phyloP scores from a whole-genome alignment of 53 echinoderm and acorn worm species.

The Apostichopus leukothele region DNA sequence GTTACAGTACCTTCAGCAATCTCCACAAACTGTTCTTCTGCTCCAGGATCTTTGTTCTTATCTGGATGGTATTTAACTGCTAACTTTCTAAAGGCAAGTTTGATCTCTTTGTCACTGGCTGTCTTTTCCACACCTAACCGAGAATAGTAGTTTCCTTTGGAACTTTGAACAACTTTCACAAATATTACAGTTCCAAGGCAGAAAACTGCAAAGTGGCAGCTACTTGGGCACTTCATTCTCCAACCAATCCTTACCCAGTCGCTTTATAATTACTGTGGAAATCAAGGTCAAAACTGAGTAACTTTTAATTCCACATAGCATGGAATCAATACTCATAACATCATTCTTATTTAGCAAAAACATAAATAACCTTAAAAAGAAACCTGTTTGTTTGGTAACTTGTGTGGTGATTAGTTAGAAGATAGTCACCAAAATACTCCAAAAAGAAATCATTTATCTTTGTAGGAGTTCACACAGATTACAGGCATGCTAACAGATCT shows the following conservation, averaged over 20 bases:
- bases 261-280: background rate
- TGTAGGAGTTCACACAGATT: too few relatives aligned
- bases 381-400: too few relatives aligned
- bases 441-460: too few relatives aligned
- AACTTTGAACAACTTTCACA: conserved; percentile 53
- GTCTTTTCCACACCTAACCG: conserved; percentile 71
- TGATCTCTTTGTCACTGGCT: conserved; percentile 77
- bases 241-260: background rate
- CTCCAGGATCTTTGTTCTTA: conserved; percentile 92
- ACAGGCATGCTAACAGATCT: too few relatives aligned
- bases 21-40: conserved; percentile 84
- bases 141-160: conserved; percentile 69
- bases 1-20: conserved; percentile 80
- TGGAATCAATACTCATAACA: background rate
- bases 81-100: conserved; percentile 89
- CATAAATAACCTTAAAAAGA: too few relatives aligned
- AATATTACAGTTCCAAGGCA: conserved; percentile 61
- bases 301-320: background rate
- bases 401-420: too few relatives aligned
- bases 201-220: conserved; percentile 57
- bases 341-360: background rate
- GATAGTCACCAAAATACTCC: too few relatives aligned
- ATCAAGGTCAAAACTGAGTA: background rate
- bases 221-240: conserved; percentile 54
- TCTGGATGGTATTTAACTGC: conserved; percentile 96